Conservation (phyloP, 2,888 invertebrate species). For the Drosophila imparisetae region DNA sequence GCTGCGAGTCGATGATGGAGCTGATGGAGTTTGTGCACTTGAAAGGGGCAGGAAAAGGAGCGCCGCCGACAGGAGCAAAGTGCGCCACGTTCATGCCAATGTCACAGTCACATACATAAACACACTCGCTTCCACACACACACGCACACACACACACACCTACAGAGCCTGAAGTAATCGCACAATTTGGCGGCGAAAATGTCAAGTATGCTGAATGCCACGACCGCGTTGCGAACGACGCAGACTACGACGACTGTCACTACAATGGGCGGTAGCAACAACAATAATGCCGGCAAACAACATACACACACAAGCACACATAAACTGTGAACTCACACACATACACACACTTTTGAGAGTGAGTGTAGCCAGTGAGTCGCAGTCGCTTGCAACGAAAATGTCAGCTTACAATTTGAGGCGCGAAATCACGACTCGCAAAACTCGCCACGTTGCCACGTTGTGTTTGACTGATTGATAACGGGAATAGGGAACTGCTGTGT, state of each 20-base stretch:
- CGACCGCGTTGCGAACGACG: conserved; percentile 33
- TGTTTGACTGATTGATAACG: conserved; percentile 12
- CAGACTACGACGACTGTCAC: conserved; percentile 51
- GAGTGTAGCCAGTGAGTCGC: conserved; percentile 24
- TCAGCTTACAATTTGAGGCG: conserved; percentile 43
- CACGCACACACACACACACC: not conserved
- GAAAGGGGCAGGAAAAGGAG: not conserved
- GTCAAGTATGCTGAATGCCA: conserved; percentile 70
- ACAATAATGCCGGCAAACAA: conserved; percentile 57
- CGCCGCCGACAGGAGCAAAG: conserved; percentile 30
- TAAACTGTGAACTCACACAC: conserved; percentile 21
- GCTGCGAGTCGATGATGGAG: conserved; percentile 37
- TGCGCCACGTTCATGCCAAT: conserved; percentile 48
- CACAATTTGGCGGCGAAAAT: conserved; percentile 81
- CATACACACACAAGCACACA: conserved; percentile 16
- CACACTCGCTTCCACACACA: not conserved
- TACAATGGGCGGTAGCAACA: conserved; percentile 54
- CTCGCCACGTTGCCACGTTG: conserved; percentile 42
- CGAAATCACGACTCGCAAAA: conserved; percentile 44
- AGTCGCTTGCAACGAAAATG: conserved; percentile 48
- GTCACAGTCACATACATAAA: conserved; percentile 30
- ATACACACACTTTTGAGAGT: conserved; percentile 10
- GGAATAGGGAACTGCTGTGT: not conserved
- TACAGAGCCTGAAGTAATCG: conserved; percentile 63
- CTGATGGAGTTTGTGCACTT: conserved; percentile 23